Evolutionary conservation across 2,797 vertebrate genomes (phyloP).

Genomic region (Microcaecilia unicolor): DNA sequence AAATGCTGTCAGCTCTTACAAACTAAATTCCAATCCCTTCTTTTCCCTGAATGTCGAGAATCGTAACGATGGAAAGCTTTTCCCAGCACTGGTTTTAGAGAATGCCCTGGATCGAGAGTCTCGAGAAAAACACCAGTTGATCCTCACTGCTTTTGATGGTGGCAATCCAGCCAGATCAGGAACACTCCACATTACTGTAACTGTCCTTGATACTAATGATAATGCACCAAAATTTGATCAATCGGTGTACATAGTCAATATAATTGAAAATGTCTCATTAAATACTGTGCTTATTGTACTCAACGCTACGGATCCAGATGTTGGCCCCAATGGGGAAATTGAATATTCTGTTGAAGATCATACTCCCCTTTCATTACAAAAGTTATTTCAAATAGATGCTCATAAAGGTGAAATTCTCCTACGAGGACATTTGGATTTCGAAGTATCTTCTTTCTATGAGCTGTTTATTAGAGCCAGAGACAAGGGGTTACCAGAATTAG

Average conservation of each 20-base stretch:
- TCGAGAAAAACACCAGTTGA: constrained; percentile 70
- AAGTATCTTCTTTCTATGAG: constrained; percentile 70
- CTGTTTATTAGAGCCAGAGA: constrained; percentile 83
- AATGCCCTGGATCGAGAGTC: constrained; percentile 79
- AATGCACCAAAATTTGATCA: constrained; percentile 79
- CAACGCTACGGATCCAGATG: constrained; percentile 81
- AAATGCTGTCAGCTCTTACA: constrained; percentile 81
- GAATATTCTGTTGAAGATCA: constrained; percentile 83
- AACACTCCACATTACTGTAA: constrained; percentile 70
- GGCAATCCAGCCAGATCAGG: constrained; percentile 79
- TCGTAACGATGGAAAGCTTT: constrained; percentile 79
- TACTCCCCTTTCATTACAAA: constrained; percentile 63
- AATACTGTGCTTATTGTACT: constrained; percentile 74
- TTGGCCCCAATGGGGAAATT: constrained; percentile 74
- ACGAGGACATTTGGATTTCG: constrained; percentile 78
- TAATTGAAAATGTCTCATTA: constrained; percentile 70
- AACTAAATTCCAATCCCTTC: constrained; percentile 68
- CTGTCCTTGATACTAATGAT: constrained; percentile 84
- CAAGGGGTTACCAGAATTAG: constrained; percentile 78
- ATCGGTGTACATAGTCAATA: constrained; percentile 61
- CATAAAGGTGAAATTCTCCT: constrained; percentile 75
- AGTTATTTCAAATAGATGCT: constrained; percentile 72
- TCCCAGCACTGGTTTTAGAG: constrained; percentile 84
- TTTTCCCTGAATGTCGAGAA: constrained; percentile 79
- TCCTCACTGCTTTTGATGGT: constrained; percentile 82